Conservation (phyloP, 2,888 invertebrate species). For the Pantelozetes paolii region DNA sequence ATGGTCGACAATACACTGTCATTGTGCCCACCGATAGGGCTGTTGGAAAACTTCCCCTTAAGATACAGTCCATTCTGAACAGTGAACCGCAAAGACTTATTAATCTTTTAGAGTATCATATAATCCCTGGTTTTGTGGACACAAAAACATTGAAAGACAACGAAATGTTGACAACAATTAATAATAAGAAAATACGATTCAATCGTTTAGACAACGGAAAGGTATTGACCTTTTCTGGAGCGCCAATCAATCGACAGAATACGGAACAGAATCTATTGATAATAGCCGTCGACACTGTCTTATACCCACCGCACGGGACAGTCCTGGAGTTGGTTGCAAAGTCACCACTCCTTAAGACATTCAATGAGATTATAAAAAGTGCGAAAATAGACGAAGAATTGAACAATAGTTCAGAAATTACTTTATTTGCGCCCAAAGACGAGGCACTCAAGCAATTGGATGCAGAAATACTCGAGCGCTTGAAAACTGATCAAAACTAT, state of each 20-base stretch:
- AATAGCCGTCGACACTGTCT: constrained; percentile 45
- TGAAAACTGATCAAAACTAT: constrained; percentile 44
- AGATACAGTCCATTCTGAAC: constrained; percentile 44
- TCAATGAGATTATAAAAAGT: constrained; percentile 43
- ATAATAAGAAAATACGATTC: constrained; percentile 45
- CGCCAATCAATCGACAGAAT: constrained; percentile 43
- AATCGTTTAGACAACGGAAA: constrained; percentile 44
- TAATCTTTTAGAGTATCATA: constrained; percentile 45
- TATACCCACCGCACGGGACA: constrained; percentile 46
- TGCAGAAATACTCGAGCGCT: constrained; percentile 39
- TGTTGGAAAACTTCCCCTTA: constrained; percentile 44
- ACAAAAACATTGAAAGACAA: constrained; percentile 44
- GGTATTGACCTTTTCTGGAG: constrained; percentile 44
- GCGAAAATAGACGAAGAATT: constrained; percentile 43
- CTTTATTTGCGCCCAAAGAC: constrained; percentile 48
- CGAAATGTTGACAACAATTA: constrained; percentile 43
- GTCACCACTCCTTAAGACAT: constrained; percentile 45
- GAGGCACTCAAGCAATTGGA: constrained; percentile 44
- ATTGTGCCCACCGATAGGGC: constrained; percentile 47
- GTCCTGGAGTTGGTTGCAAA: constrained; percentile 43
- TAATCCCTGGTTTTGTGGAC: constrained; percentile 43
- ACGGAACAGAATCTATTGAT: constrained; percentile 38
- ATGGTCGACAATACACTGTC: constrained; percentile 44
- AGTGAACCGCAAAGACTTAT: constrained; percentile 43
- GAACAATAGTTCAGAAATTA: constrained; percentile 43